These are phyloP conservation scores for Muntiacus reevesi DNA, from an alignment of 2,113 vertebrate genomes.

Conservation along the genomic window DNA sequence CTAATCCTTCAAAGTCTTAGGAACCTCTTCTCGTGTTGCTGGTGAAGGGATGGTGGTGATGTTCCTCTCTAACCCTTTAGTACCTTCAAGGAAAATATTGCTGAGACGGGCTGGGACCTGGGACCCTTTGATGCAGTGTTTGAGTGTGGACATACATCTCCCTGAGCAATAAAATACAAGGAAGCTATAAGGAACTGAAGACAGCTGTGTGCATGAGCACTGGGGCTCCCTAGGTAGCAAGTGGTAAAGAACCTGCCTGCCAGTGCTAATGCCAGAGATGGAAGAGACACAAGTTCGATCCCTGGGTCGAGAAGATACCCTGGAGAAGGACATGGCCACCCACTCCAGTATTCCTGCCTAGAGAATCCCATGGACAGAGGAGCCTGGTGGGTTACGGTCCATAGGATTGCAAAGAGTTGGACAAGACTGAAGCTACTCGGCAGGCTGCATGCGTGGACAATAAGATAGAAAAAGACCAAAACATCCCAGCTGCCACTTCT, in stretches of 20 bases:
- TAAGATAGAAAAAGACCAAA: background rate
- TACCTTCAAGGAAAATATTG: background rate
- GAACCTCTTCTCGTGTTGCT: accelerated
- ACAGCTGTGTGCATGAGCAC: too few relatives aligned
- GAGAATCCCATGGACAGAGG: background rate
- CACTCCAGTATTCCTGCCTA: background rate
- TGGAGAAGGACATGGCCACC: background rate
- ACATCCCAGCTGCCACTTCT: background rate
- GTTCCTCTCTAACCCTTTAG: background rate
- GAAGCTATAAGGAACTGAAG: background rate
- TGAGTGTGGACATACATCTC: background rate
- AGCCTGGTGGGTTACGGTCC: background rate
- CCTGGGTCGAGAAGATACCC: background rate
- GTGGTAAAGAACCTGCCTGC: background rate
- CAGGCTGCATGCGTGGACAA: background rate
- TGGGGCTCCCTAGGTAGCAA: background rate
- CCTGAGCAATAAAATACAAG: background rate
- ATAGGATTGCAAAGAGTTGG: background rate
- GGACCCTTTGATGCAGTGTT: background rate
- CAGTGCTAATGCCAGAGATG: accelerated
- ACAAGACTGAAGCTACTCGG: background rate
- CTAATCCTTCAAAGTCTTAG: background rate
- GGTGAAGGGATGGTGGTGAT: background rate
- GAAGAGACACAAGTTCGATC: background rate
- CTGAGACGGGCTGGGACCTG: background rate